phyloP scores from a whole-genome alignment of 2,888 invertebrate species.

The Latrodectus elegans region DNA sequence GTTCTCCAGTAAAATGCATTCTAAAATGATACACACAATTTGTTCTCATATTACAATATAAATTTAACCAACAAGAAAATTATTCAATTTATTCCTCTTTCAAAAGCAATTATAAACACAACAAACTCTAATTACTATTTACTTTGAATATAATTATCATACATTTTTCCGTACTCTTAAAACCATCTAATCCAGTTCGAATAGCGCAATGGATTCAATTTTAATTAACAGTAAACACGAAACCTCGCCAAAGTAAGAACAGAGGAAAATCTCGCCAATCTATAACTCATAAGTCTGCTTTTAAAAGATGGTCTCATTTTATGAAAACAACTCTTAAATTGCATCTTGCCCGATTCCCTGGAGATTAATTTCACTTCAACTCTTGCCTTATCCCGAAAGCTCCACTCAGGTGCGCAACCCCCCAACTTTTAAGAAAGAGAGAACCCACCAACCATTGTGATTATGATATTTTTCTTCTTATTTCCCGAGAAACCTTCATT shows the following conservation, averaged over 20 bases:
- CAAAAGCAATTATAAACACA: too few relatives aligned
- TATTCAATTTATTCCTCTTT: too few relatives aligned
- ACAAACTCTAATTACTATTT: too few relatives aligned
- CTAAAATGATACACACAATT: too few relatives aligned
- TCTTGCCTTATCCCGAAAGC: background rate
- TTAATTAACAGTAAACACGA: background rate
- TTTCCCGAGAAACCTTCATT: constrained; percentile 35
- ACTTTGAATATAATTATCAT: too few relatives aligned
- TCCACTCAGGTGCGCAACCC: background rate
- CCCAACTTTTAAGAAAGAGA: constrained; percentile 19
- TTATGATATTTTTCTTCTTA: constrained; percentile 60
- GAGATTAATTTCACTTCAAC: constrained; percentile 47
- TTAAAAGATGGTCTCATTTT: background rate
- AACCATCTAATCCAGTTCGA: too few relatives aligned
- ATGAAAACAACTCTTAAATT: constrained; percentile 34
- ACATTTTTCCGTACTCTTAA: too few relatives aligned
- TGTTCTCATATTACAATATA: too few relatives aligned
- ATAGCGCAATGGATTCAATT: background rate
- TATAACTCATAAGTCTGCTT: constrained; percentile 38
- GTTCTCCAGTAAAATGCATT: too few relatives aligned
- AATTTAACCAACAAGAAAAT: too few relatives aligned
- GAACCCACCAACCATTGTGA: constrained; percentile 36
- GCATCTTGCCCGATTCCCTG: constrained; percentile 17
- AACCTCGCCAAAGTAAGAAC: background rate
- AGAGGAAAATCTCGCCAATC: background rate